A percentile compares a stretch with the other conserved stretches of the same genome.
phyloP scores from a whole-genome alignment of 2,113 vertebrate genomes.

The Phalacrocorax brasilianus region DNA sequence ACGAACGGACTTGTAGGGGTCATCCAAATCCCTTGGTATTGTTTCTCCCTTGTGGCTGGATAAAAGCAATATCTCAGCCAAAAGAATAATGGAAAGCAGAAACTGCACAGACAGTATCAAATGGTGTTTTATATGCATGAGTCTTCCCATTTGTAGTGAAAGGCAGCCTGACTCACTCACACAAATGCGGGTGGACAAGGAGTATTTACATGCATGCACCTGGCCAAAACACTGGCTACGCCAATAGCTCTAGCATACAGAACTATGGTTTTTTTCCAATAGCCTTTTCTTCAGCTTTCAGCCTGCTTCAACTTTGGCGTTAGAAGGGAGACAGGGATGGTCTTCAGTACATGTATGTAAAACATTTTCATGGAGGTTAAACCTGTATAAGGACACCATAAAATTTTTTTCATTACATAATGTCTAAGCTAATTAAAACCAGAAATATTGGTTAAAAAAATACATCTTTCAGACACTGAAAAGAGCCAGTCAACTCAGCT shows the following conservation, averaged over 20 bases:
- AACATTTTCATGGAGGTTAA: background rate
- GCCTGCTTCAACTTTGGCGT: background rate
- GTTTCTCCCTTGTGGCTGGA: background rate
- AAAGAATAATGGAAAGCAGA: background rate
- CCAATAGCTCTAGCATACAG: background rate
- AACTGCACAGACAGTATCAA: background rate
- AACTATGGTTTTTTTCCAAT: background rate
- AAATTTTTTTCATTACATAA: background rate
- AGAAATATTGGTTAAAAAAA: background rate
- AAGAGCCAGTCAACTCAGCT: background rate
- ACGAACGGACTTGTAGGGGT: background rate
- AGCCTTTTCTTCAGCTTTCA: background rate
- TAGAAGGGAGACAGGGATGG: background rate
- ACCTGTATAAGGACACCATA: background rate
- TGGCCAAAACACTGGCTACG: background rate
- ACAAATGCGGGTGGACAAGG: background rate
- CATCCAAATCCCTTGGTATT: background rate
- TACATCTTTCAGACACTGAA: background rate
- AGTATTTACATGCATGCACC: background rate
- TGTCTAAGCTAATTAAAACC: background rate
- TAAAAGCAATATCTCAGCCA: background rate
- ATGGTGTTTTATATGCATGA: background rate
- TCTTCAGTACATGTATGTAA: background rate
- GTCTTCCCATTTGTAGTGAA: background rate
- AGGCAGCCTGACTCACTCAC: background rate